phyloP scores from a whole-genome alignment of 2,113 vertebrate genomes.

The Passer montanus region DNA sequence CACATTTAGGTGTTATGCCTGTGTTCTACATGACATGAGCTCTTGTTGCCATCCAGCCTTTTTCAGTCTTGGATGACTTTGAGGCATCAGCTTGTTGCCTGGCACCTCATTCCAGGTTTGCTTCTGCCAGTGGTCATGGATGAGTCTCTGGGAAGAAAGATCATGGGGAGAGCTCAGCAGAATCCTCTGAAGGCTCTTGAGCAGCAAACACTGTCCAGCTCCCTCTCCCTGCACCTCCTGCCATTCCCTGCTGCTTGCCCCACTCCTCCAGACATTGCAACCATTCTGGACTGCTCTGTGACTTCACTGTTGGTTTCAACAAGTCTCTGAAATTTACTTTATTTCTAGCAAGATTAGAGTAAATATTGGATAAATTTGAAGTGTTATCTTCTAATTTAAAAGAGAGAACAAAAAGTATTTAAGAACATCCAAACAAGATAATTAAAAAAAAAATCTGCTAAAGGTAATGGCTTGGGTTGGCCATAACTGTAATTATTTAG shows the following conservation, averaged over 20 bases:
- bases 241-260: neutral
- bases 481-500: neutral
- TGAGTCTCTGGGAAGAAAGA: neutral
- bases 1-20: accelerated
- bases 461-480: neutral
- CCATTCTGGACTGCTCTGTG: neutral
- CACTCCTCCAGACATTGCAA: neutral
- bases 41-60: neutral
- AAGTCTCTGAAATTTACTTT: neutral
- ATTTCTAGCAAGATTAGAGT: neutral
- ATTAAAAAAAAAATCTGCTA: neutral
- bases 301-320: neutral
- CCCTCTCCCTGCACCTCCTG: neutral
- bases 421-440: neutral
- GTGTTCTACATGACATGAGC: neutral
- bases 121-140: neutral
- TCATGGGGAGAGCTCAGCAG: neutral
- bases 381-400: neutral
- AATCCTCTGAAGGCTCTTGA: neutral
- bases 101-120: neutral
- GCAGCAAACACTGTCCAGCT: neutral
- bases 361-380: neutral
- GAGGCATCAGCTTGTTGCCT: neutral
- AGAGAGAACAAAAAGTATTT: neutral
- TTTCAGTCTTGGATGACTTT: neutral